phyloP scores from a whole-genome alignment of 2,113 vertebrate species.

The Fukomys damarensis region DNA sequence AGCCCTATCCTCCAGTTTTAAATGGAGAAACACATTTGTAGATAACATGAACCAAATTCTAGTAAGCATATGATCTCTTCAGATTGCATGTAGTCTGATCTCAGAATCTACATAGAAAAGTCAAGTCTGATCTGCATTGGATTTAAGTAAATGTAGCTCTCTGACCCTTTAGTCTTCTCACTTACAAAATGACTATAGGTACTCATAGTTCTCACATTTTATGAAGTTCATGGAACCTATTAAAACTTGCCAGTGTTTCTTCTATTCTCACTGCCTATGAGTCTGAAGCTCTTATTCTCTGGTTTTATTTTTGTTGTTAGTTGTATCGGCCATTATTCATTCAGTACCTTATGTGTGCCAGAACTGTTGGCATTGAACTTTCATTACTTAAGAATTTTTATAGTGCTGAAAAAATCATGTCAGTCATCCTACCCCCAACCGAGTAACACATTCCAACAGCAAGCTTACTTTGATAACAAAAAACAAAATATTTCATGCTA shows the following conservation, averaged over 20 bases:
- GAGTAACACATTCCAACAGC: neutral
- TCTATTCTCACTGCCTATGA: slow-evolving; percentile 16
- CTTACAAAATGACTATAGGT: neutral
- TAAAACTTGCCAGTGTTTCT: slow-evolving; percentile 3
- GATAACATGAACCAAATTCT: slow-evolving; percentile 30
- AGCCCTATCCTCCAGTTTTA: neutral
- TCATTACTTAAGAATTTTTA: slow-evolving; percentile 2
- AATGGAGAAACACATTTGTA: neutral
- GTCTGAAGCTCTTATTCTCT: neutral
- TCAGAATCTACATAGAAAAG: neutral
- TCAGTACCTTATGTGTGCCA: neutral
- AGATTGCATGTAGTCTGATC: neutral
- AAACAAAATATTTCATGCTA: neutral
- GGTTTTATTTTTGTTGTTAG: neutral
- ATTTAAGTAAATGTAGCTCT: neutral
- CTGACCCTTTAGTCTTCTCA: neutral
- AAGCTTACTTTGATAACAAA: neutral
- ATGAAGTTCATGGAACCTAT: neutral
- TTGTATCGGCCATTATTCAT: slow-evolving; percentile 30
- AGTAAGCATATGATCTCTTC: neutral
- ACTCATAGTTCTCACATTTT: neutral
- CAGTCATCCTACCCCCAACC: neutral
- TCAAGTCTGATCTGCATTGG: neutral
- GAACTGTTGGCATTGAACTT: slow-evolving; percentile 27
- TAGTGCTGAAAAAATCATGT: slow-evolving; percentile 27